phyloP scores from a whole-genome alignment of 2,113 vertebrate species.

The Gallinago paraguaiae region DNA sequence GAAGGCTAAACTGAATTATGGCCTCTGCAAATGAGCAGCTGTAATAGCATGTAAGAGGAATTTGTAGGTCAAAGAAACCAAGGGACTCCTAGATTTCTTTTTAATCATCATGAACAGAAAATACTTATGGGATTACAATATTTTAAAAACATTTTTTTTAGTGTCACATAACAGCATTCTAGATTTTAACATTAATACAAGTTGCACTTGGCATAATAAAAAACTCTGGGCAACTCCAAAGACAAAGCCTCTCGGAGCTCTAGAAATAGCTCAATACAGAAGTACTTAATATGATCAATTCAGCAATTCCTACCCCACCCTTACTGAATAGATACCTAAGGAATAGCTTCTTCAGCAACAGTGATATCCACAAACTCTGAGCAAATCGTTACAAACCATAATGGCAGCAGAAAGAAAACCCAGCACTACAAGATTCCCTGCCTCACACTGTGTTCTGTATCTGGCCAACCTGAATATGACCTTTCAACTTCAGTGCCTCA shows the following conservation, averaged over 20 bases:
- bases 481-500: neutral
- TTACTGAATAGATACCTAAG: neutral
- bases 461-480: neutral
- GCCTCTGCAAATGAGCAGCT: neutral
- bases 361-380: neutral
- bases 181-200: neutral
- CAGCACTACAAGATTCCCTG: neutral
- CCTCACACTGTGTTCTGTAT: neutral
- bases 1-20: neutral
- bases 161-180: neutral
- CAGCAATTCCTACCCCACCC: neutral
- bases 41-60: neutral
- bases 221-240: neutral
- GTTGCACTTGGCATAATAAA: neutral
- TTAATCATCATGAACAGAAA: neutral
- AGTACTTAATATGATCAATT: fast-evolving
- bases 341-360: neutral
- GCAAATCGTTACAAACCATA: neutral
- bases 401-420: neutral
- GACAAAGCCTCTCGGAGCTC: neutral
- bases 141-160: neutral
- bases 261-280: neutral
- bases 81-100: neutral
- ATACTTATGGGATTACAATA: neutral
- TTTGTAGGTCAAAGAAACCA: neutral